Evolutionary conservation across 2,113 vertebrate genomes (phyloP).

Genomic region (Cebidichthys violaceus): DNA sequence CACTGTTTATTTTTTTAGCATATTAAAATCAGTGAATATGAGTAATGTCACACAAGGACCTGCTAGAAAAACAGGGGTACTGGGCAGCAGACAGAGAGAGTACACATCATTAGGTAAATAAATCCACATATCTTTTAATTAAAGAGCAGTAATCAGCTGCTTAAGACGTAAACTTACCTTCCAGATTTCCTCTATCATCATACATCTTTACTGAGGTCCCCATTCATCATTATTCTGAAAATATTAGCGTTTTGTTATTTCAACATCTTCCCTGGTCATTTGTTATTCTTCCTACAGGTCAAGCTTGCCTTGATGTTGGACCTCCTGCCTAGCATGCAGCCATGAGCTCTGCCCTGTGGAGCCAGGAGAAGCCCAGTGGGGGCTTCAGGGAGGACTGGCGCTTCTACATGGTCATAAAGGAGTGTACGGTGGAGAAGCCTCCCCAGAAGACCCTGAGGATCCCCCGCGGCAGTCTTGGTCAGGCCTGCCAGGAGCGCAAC

Average conservation of each 20-base stretch:
- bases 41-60: slow-evolving; percentile 18
- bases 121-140: neutral
- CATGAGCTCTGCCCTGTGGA: slow-evolving; percentile 97
- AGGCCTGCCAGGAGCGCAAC: slow-evolving; percentile 93
- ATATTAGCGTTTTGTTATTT: no score
- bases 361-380: slow-evolving; percentile 93
- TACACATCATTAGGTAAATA: neutral
- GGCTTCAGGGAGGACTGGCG: slow-evolving; percentile 94
- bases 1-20: slow-evolving; percentile 32
- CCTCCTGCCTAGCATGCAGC: slow-evolving; percentile 80
- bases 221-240: neutral
- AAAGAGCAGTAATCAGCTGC: neutral
- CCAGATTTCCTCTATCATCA: neutral
- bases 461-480: slow-evolving; percentile 94
- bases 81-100: neutral
- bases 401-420: slow-evolving; percentile 95
- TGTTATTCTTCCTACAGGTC: slow-evolving; percentile 31
- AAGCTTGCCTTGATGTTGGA: slow-evolving; percentile 74
- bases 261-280: neutral
- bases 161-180: neutral
- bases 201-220: neutral
- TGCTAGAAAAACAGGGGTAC: slow-evolving; percentile 16
- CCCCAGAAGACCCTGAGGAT: slow-evolving; percentile 93
- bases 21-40: slow-evolving; percentile 44
- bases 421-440: slow-evolving; percentile 93